Base-by-base conservation (phyloP, 2,888 invertebrate species). In the Dilophus febrilis region DNA sequence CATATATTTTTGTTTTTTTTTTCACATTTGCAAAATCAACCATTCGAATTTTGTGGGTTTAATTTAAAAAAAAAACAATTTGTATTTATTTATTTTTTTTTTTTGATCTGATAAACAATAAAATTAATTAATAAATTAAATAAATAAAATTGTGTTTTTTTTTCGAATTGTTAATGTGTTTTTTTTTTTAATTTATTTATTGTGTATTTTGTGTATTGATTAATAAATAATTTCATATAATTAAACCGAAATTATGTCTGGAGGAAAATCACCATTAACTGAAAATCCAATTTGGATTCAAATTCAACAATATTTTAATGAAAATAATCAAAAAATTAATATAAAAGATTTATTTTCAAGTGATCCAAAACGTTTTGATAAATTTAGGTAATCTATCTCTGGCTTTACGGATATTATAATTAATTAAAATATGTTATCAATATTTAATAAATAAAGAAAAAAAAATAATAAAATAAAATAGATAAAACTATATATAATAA, bases 291-390 rank as follows among this genome's bases (percentile, higher is more conserved):
- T 75, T 12, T 94, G 73, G 69, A 70, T 74, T 52, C 76, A 82
- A 59, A 64, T 94, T 33, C 72, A 82, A 53, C 70, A 77, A 42
- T 80, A 77, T 59, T 88, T 75, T 57, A 66, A 79, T 48, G 62
- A 65, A 8, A 74, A 79, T 54, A 82, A 78, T 12, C 66, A 72
- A 19, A 76, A 77, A 51, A 68, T 95, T 33, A 80, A 84, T 52
- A 86, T 97, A 53, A 71, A 72, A 46, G 71, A 86, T 46, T 64
- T 94, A 50, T 95, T 97, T 57, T 69, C 75, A 47, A 66, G 76
- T 49, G 86, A 95, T 61, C 64, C 79, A 0, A 65, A 74, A 26
- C 74, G 97, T 44, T 95, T 95, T 56, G 67, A 82, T 38, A 88
- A 87, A 61, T 90, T 77, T 67, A 91, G 87, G 94, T 92, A 66